Evolutionary conservation across 2,113 vertebrate genomes (phyloP).

Genomic region (Cyanoderma ruficeps): DNA sequence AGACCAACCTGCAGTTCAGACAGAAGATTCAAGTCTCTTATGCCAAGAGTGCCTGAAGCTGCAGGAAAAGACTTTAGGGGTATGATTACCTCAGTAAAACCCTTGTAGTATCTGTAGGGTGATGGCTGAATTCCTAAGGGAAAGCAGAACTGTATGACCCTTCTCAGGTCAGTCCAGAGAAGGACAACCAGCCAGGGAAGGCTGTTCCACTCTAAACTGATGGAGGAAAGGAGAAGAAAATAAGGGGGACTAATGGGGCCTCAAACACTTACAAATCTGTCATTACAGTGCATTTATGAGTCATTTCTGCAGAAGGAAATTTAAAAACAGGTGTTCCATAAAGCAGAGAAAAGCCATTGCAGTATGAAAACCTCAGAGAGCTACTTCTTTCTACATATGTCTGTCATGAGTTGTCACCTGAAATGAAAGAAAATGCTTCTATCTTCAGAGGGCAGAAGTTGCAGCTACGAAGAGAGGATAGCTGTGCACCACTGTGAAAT

Average conservation of each 20-base stretch:
- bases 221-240: background rate
- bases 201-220: background rate
- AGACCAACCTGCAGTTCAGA: background rate
- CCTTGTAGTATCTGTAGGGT: background rate
- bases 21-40: background rate
- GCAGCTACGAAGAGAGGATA: background rate
- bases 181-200: background rate
- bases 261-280: background rate
- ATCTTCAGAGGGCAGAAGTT: background rate
- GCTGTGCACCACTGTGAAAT: background rate
- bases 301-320: background rate
- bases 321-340: background rate
- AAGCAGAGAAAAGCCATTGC: background rate
- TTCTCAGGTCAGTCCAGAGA: background rate
- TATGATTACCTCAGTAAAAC: background rate
- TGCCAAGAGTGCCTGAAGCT: background rate
- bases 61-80: background rate
- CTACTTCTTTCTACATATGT: background rate
- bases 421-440: background rate
- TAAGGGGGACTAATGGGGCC: background rate
- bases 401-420: fast-evolving
- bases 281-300: background rate
- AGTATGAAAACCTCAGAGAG: background rate
- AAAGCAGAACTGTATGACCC: background rate
- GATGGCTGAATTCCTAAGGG: background rate